Evolutionary conservation across 2,797 vertebrate genomes (phyloP), one percentile per base, ranked within the genome.

Genomic region (Pipistrellus kuhlii): DNA sequence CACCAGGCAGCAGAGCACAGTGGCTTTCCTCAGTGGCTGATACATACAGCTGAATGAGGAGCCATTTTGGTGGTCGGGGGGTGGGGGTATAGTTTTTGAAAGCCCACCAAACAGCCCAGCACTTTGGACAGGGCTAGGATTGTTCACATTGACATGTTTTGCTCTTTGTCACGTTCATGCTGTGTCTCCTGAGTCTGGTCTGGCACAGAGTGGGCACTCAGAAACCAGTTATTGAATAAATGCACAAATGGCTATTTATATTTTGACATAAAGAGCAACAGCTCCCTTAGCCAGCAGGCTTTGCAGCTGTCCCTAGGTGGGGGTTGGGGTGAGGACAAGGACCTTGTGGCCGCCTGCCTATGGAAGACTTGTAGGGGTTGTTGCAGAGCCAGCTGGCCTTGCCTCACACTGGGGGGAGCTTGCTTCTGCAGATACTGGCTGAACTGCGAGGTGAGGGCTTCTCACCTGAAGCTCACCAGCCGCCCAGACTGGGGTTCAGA

Each of bases 211-310:
- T 68, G 48, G 93, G 59, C 27, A 17, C 84, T 93, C 73, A 87
- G 91, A 95, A 93, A 84, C 89, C n/a, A 32, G 77, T 94, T 90
- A 64, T 23, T 73, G 91, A 95, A 64, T 80, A 80, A 66, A 80
- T 80, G 57, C 86, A 95, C 86, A 96, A 95, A 94, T 82, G 92
- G n/a, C 90, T 91, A 35, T 91, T 96, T 92, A 86, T 95, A 35
- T 93, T 93, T 86, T 85, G 66, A 85, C 80, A 72, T 85, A 80
- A 93, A 96, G 85, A 92, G 82, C 57, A 69, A 6, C 15, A 35
- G 78, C 86, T 87, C 69, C 38, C 38, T 81, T 21, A 55, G 72
- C 48, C 27, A 88, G 41, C 9, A 0, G 48, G 85, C 77, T 51
- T 78, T 44, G 25, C 88, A 96, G 68, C 93, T 94, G 90, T 66